Base-by-base conservation (phyloP, 1,140 invertebrate species). In the Aphelinus certus region DNA sequence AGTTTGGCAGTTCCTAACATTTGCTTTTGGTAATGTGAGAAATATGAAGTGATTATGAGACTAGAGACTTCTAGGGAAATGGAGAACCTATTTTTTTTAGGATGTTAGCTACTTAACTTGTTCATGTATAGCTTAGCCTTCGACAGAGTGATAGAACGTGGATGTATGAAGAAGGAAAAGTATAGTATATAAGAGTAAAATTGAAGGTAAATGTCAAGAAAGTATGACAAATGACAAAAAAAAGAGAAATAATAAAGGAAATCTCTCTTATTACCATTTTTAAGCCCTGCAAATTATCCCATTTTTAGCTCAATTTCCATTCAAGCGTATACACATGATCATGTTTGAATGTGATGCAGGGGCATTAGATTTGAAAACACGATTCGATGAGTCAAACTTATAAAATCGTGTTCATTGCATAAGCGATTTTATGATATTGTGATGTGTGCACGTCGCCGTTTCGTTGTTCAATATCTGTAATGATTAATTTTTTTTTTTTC, bases 1-100 rank as follows among this genome's bases (percentile, higher is more conserved):
- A 10, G 65, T 62, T 61, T 7, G 65, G 56, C 65, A 62, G 72
- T 73, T 73, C 72, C 56, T 63, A 62, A 46, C 56, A 46, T 45
- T 62, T 57, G 45, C 55, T 68, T 74, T 69, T 7, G 10, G 10
- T 10, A 7, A 26, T 60, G 9, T 45, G 7, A 67, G 53, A 47
- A 43, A 56, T 5, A 49, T 1, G 46, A 65, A 4, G 9, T 51
- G 4, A 58, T 58, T 3, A 60, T 9, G 5, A n/a, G 48, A 49
- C 47, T n/a, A 53, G 46, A 48, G 48, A 67, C n/a, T 67, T 62
- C 9, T 67, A 61, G 3, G 26, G 56, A n/a, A 55, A 73, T 49
- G 46, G n/a, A 62, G 5, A 48, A 68, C 7, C 65, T 68, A 73
- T 68, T 67, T 67, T 68, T 68, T 62, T 42, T 42, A 66, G 26